Conservation (phyloP, 2,888 invertebrate species). For the Cerastis leucographa region DNA sequence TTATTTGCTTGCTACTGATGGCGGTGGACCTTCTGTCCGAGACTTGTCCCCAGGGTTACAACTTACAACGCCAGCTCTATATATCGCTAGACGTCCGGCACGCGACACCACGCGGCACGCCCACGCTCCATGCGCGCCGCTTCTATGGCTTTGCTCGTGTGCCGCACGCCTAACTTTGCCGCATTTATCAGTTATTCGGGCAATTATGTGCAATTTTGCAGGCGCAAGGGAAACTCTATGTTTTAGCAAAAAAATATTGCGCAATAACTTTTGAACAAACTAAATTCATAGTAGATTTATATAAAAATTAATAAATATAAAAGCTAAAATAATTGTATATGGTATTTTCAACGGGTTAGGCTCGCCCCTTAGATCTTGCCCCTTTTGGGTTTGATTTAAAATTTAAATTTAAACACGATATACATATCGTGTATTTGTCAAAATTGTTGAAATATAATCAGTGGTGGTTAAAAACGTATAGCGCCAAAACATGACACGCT, state of each 20-base stretch:
- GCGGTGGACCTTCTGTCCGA: not conserved
- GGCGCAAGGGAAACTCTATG: not conserved
- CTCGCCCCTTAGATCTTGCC: too few relatives aligned
- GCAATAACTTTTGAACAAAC: not conserved
- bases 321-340: too few relatives aligned
- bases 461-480: too few relatives aligned
- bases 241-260: not conserved
- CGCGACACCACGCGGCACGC: constrained; percentile 21
- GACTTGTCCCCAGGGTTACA: too few relatives aligned
- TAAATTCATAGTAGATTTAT: not conserved
- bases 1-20: too few relatives aligned
- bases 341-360: too few relatives aligned
- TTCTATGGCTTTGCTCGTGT: not conserved
- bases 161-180: constrained; percentile 21
- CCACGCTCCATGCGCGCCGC: not conserved
- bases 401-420: too few relatives aligned
- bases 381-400: too few relatives aligned
- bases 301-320: too few relatives aligned
- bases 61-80: constrained; percentile 6
- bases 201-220: constrained; percentile 24
- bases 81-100: constrained; percentile 17
- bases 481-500: too few relatives aligned
- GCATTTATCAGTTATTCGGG: constrained; percentile 22
- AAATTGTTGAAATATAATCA: too few relatives aligned
- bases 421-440: too few relatives aligned